These are phyloP conservation scores for Tenebrio molitor DNA, from an alignment of 1,140 invertebrate species.

Conservation along the genomic window DNA sequence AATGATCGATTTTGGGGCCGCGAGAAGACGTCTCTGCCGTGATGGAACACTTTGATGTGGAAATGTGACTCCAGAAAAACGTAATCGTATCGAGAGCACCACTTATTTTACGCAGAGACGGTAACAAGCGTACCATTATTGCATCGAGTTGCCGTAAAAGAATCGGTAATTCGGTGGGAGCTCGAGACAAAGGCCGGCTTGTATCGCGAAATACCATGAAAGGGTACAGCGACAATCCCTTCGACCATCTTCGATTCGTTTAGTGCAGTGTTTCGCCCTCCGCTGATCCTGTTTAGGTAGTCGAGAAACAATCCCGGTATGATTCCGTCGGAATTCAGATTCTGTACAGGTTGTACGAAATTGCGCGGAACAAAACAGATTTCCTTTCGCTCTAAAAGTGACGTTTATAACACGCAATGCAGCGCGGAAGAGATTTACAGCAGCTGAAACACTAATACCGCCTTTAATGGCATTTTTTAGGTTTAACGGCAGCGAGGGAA, in stretches of 20 bases:
- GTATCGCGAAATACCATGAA: background rate
- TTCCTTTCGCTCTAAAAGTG: background rate
- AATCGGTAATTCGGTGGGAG: conserved; percentile 11
- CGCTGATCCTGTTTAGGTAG: conserved; percentile 10
- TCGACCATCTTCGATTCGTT: conserved; percentile 12
- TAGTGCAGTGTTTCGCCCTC: conserved; percentile 7
- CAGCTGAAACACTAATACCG: background rate
- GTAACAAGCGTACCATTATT: conserved; percentile 4
- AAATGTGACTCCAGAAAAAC: conserved; percentile 2
- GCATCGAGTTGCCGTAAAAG: conserved; percentile 9
- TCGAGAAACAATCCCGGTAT: conserved; percentile 15
- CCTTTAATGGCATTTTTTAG: background rate
- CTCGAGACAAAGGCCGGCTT: conserved; percentile 16
- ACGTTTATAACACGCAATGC: conserved; percentile 7
- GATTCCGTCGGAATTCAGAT: conserved; percentile 19
- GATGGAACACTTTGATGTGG: conserved; percentile 4
- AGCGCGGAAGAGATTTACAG: conserved; percentile 4
- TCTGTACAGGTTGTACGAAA: background rate
- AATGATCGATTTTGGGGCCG: too few species aligned
- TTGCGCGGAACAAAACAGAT: conserved; percentile 8
- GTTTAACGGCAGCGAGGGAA: background rate
- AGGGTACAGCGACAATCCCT: conserved; percentile 16
- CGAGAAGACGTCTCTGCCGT: too few species aligned
- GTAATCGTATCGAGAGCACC: background rate
- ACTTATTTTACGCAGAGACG: background rate